Conservation (phyloP, 2,888 invertebrate genomes). For the Hypsopygia costalis region DNA sequence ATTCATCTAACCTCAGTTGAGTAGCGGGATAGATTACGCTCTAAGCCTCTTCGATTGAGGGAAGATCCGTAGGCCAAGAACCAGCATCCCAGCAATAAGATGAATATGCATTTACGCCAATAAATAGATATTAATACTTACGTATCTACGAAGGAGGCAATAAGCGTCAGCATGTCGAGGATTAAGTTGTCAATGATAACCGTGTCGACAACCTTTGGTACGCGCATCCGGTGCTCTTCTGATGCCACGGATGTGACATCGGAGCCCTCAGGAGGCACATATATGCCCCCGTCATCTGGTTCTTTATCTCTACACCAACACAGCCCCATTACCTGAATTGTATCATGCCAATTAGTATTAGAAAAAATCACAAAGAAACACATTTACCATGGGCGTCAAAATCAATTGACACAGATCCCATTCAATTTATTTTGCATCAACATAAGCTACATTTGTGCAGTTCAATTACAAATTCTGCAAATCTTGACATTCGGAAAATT, state of each 20-base stretch:
- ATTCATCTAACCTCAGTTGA: no score
- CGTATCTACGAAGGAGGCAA: conserved; percentile 91
- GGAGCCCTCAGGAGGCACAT: conserved; percentile 42
- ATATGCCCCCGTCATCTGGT: conserved; percentile 67
- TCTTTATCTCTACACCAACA: conserved; percentile 87
- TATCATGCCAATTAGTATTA: background rate
- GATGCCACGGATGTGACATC: conserved; percentile 22
- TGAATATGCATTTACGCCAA: no score
- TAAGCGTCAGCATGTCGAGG: conserved; percentile 88
- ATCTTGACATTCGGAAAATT: no score
- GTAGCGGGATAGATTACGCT: no score
- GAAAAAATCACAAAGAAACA: background rate
- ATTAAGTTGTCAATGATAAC: conserved; percentile 86
- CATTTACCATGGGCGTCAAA: background rate
- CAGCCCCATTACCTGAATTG: conserved; percentile 83
- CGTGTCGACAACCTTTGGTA: conserved; percentile 48
- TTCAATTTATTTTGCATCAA: no score
- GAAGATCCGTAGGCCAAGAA: no score
- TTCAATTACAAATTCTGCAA: no score
- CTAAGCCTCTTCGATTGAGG: no score
- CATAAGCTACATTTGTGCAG: no score
- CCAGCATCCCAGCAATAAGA: no score
- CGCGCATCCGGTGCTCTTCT: conserved; percentile 26
- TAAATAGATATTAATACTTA: no score
- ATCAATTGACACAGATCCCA: no score